These are phyloP conservation scores for Fregetta grallaria DNA, from an alignment of 2,113 vertebrate genomes.

Conservation along the genomic window DNA sequence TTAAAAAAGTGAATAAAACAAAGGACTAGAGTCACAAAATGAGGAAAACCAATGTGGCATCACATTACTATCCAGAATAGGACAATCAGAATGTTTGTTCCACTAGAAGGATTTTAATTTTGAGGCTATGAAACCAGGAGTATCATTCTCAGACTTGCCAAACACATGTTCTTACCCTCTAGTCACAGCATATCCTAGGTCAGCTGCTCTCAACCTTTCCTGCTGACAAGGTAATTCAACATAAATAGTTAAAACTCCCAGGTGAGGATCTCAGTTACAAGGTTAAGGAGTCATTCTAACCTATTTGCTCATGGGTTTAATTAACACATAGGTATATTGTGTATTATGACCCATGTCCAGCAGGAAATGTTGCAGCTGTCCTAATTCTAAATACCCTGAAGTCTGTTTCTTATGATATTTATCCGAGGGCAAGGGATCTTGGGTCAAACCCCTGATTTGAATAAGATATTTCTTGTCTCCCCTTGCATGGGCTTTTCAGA, in stretches of 20 bases:
- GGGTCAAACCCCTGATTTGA: neutral
- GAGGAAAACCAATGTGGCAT: rapidly evolving
- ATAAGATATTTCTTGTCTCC: neutral
- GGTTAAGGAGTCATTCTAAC: neutral
- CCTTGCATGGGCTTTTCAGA: neutral
- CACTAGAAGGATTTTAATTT: neutral
- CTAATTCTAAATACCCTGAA: neutral
- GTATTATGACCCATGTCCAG: neutral
- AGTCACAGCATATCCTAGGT: neutral
- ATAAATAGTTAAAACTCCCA: neutral
- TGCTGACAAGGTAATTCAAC: neutral
- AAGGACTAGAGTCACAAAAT: neutral
- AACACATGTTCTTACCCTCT: neutral
- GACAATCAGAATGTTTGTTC: neutral
- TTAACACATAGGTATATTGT: neutral
- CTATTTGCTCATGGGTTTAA: neutral
- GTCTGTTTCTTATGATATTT: neutral
- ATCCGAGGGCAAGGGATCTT: neutral
- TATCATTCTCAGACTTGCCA: neutral
- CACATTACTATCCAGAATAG: neutral
- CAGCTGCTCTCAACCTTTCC: neutral
- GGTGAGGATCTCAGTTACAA: neutral
- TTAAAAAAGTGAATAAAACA: neutral
- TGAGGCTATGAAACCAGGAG: neutral
- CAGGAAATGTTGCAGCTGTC: neutral